phyloP scores from a whole-genome alignment of 35 echinoderm and acorn worm species.

The Hemicentrotus pulcherrimus region DNA sequence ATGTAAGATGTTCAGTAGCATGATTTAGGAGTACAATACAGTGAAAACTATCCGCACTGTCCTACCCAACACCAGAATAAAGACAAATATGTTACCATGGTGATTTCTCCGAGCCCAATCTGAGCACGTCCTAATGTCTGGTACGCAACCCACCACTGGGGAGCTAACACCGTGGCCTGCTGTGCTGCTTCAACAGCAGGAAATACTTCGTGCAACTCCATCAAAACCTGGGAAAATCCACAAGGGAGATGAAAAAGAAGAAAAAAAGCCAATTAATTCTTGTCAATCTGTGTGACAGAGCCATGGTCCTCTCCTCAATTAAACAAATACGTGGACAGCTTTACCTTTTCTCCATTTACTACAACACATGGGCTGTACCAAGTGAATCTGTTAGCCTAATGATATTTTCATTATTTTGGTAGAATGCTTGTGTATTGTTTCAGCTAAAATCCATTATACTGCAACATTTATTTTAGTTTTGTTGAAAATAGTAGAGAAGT shows the following conservation, averaged over 20 bases:
- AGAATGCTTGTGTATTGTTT: background rate
- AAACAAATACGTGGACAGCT: background rate
- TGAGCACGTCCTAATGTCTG: constrained; percentile 85
- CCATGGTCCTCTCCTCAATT: background rate
- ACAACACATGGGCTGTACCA: background rate
- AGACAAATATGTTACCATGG: constrained; percentile 56
- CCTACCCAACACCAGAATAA: background rate
- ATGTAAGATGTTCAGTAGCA: background rate
- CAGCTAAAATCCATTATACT: no score
- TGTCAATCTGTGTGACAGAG: background rate
- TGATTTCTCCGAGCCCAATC: constrained; percentile 79
- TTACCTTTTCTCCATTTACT: background rate
- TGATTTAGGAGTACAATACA: background rate
- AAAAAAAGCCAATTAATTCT: background rate
- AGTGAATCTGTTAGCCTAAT: background rate
- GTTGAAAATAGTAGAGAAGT: no score
- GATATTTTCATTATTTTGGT: background rate
- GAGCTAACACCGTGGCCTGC: constrained; percentile 52
- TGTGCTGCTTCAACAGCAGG: constrained; percentile 87
- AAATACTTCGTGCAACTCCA: constrained; percentile 81
- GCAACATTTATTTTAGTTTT: no score
- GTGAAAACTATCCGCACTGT: background rate
- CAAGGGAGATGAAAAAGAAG: background rate
- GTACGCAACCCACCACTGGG: constrained; percentile 60
- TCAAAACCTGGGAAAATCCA: constrained; percentile 49